A percentile compares a stretch with the other conserved stretches of the same genome.
Conservation (phyloP, 2,113 vertebrate species). For the Mellivora capensis region DNA sequence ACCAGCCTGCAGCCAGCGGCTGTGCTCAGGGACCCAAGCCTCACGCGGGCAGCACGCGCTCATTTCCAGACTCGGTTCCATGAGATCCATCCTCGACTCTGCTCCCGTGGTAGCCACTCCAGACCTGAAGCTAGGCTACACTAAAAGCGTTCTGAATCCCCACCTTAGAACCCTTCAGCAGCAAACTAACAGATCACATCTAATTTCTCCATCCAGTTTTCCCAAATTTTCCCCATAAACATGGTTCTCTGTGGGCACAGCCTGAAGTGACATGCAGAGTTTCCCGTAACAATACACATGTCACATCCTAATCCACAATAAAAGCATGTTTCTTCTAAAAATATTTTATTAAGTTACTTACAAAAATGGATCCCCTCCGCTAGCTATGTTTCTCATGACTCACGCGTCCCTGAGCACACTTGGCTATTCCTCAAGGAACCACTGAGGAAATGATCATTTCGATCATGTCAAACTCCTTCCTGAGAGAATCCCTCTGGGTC, state of each 20-base stretch:
- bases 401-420: no score
- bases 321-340: no score
- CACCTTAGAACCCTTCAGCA: background rate
- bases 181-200: background rate
- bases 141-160: background rate
- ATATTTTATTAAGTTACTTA: background rate
- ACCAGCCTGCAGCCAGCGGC: accelerated
- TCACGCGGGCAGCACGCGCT: accelerated
- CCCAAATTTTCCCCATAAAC: background rate
- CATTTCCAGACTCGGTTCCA: background rate
- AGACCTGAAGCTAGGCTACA: background rate
- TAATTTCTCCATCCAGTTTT: background rate
- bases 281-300: background rate
- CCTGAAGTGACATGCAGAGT: background rate
- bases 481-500: no score
- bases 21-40: background rate
- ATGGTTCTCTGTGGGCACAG: background rate
- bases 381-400: background rate
- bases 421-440: background rate
- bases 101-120: background rate
- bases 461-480: background rate
- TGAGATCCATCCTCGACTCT: background rate
- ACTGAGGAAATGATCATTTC: background rate
- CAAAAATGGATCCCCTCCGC: background rate
- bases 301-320: background rate